phyloP scores from a whole-genome alignment of 2,888 invertebrate species.

The Acanthosepion lycidas region DNA sequence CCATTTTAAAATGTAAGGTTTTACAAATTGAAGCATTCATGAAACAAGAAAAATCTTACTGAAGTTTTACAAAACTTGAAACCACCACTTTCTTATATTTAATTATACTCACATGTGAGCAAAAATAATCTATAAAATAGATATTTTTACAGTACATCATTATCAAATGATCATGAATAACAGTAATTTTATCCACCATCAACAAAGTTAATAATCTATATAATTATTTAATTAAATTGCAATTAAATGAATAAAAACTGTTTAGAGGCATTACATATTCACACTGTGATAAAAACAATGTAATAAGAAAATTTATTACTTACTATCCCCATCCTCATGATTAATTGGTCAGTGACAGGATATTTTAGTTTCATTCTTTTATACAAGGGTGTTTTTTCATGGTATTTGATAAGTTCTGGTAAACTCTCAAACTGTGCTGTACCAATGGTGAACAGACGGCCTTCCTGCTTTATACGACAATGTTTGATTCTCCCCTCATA shows the following conservation, averaged over 20 bases:
- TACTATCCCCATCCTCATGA: constrained; percentile 69
- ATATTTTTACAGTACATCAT: too few relatives aligned
- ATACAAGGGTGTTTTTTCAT: constrained; percentile 92
- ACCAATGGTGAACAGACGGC: constrained; percentile 91
- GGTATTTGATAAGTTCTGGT: constrained; percentile 93
- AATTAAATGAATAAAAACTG: background rate
- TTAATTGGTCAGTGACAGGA: constrained; percentile 70
- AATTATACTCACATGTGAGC: background rate
- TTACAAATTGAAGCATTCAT: background rate
- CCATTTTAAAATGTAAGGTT: background rate
- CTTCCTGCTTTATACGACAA: constrained; percentile 94
- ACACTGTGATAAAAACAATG: background rate
- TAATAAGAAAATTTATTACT: constrained; percentile 50
- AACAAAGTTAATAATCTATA: background rate
- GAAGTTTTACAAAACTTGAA: background rate
- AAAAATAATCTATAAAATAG: background rate
- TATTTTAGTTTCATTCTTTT: constrained; percentile 89
- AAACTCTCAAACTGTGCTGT: constrained; percentile 94
- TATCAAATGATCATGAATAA: too few relatives aligned
- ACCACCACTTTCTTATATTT: background rate
- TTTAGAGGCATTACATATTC: background rate
- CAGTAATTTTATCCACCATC: background rate
- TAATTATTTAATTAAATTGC: background rate
- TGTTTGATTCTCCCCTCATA: constrained; percentile 96
- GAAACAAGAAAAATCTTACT: too few relatives aligned